A percentile compares a stretch with the other conserved stretches of the same genome.
Conservation (phyloP, 2,113 vertebrate species). For the Labeo rohita region DNA sequence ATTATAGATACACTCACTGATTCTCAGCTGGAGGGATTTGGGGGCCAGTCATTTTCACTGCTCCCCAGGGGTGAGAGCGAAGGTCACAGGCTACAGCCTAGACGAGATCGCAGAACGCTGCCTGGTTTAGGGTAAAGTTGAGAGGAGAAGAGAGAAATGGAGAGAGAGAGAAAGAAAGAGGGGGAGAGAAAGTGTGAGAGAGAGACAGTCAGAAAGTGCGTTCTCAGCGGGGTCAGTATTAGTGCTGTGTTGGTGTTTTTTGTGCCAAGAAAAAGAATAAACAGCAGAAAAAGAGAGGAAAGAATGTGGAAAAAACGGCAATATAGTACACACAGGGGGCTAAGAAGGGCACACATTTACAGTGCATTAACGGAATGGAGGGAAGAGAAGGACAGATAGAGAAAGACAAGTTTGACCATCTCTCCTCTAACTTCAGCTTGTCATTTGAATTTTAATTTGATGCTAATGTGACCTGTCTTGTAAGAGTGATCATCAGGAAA, state of each 20-base stretch:
- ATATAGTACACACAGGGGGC: conserved; percentile 48
- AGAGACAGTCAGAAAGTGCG: conserved; percentile 52
- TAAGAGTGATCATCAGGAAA: conserved; percentile 59
- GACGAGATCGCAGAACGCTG: conserved; percentile 35
- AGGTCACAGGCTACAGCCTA: conserved; percentile 45
- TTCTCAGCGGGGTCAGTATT: conserved; percentile 59
- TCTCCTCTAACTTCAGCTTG: conserved; percentile 38
- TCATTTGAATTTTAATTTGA: conserved; percentile 67
- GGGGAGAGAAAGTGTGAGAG: not conserved
- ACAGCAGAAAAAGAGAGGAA: conserved; percentile 43
- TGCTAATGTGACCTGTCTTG: conserved; percentile 67
- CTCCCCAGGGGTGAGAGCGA: conserved; percentile 44
- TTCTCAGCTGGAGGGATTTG: conserved; percentile 50
- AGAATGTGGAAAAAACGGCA: conserved; percentile 14
- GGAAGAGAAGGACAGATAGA: conserved; percentile 35
- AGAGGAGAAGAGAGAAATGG: conserved; percentile 8
- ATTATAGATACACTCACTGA: conserved; percentile 60
- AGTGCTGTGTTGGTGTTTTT: conserved; percentile 63
- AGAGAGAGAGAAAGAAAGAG: conserved; percentile 29
- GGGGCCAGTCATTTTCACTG: conserved; percentile 49
- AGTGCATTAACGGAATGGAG: conserved; percentile 53
- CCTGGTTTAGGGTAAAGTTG: conserved; percentile 45
- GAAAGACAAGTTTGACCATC: conserved; percentile 48
- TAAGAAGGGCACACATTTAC: conserved; percentile 57
- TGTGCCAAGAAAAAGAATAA: conserved; percentile 60